Conservation (phyloP, 2,888 invertebrate species). For the Machimus rusticus region DNA sequence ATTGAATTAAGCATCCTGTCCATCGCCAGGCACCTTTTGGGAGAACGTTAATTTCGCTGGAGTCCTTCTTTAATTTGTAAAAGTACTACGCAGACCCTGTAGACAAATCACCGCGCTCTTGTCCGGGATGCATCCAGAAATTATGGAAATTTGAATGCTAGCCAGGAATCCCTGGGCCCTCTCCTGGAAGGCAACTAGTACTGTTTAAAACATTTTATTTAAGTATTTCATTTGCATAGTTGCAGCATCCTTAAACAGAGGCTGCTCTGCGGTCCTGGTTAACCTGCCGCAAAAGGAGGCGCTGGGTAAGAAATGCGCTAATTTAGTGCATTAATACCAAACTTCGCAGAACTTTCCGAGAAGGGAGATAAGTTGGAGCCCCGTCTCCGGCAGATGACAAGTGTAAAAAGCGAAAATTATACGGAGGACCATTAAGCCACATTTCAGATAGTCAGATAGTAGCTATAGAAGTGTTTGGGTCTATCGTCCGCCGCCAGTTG, state of each 20-base stretch:
- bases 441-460: background rate
- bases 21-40: background rate
- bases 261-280: background rate
- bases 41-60: background rate
- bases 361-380: background rate
- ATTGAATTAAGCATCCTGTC: background rate
- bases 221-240: background rate
- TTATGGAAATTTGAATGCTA: background rate
- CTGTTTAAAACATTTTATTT: background rate
- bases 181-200: background rate
- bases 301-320: background rate
- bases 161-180: background rate
- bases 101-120: background rate
- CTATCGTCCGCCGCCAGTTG: background rate
- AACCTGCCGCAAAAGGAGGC: background rate
- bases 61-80: background rate
- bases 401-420: conserved; percentile 19
- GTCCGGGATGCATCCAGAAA: background rate
- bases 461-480: background rate
- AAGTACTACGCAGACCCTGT: background rate
- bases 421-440: conserved; percentile 9
- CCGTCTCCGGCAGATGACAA: background rate
- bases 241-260: background rate
- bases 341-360: background rate
- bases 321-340: background rate